Base-by-base conservation (phyloP, 2,797 vertebrate genomes). In the Decapterus maruadsi region DNA sequence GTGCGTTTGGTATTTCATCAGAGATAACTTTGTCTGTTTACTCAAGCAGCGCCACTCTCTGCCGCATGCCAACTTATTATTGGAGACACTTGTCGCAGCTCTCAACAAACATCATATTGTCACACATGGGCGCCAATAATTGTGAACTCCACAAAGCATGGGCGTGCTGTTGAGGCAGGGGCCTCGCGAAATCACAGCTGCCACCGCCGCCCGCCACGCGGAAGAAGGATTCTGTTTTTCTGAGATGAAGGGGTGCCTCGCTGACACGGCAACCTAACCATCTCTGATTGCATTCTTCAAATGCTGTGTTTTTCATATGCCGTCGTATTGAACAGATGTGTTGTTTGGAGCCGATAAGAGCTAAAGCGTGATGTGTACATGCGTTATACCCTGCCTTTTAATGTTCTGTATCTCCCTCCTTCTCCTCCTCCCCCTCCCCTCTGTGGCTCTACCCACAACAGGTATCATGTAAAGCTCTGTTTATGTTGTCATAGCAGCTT, bases 241-340 rank as follows among this genome's bases (percentile, higher is more conserved):
- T 71, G 89, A 92, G 90, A 93, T 90, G 88, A 92, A 92, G 91
- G 87, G 75, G 82, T 71, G 89, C 84, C 84, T 86, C 46, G 62
- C 90, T 92, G 93, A 93, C 94, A 94, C 90, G 80, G 90, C 82
- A 93, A 90, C 87, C 93, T 92, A 93, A 92, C 94, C 93, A 87
- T 92, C 92, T 93, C 90, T 94, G 94, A 94, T 94, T 94, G 92
- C 89, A 86, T 94, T 93, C 89, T 91, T 91, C 88, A 91, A 94
- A 90, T 80, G 83, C 62, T 60, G 78, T 77, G 68, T 89, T 93
- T 93, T 93, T 93, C 83, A 80, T 82, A 86, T 83, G 88, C 81
- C 82, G 84, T 88, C 91, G 89, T 94, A 94, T 89, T 89, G 90
- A 94, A 90, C 92, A 94, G 92, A 90, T 94, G 92, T 94, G 92